These are phyloP conservation scores for Caenorhabditis sp. DNA, from an alignment of 2,888 invertebrate genomes.

Conservation along the genomic window DNA sequence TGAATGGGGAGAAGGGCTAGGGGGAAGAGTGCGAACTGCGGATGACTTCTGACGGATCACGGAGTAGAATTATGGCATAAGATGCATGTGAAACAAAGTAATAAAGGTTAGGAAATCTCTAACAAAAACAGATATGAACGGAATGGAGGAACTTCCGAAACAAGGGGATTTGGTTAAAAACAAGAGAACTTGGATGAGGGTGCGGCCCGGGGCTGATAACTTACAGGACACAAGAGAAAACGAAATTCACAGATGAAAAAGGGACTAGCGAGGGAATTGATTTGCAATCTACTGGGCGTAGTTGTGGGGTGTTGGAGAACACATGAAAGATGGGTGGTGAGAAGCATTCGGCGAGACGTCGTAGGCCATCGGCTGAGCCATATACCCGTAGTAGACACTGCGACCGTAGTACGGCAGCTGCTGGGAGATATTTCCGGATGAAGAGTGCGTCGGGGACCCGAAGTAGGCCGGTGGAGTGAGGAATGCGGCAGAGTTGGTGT, in stretches of 20 bases:
- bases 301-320: background rate
- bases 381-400: conserved; percentile 42
- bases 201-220: background rate
- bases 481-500: conserved; percentile 19
- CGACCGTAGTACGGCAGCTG: conserved; percentile 24
- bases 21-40: background rate
- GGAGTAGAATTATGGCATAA: no score
- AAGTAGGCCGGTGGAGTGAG: conserved; percentile 35
- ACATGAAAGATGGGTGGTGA: background rate
- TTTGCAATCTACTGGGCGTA: background rate
- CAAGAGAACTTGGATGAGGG: conserved; percentile 6
- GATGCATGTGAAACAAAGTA: background rate
- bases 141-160: conserved; percentile 1
- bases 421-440: background rate
- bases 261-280: conserved; percentile 1
- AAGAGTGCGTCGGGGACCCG: conserved; percentile 10
- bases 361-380: conserved; percentile 16
- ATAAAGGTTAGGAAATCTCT: conserved; percentile 2
- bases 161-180: background rate
- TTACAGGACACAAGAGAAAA: conserved; percentile 21
- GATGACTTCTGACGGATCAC: no score
- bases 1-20: background rate
- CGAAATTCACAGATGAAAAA: conserved; percentile 17
- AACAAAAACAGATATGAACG: background rate
- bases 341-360: background rate